These are phyloP conservation scores for Cryptotermes secundus DNA, from an alignment of 1,140 invertebrate genomes.

Conservation along the genomic window DNA sequence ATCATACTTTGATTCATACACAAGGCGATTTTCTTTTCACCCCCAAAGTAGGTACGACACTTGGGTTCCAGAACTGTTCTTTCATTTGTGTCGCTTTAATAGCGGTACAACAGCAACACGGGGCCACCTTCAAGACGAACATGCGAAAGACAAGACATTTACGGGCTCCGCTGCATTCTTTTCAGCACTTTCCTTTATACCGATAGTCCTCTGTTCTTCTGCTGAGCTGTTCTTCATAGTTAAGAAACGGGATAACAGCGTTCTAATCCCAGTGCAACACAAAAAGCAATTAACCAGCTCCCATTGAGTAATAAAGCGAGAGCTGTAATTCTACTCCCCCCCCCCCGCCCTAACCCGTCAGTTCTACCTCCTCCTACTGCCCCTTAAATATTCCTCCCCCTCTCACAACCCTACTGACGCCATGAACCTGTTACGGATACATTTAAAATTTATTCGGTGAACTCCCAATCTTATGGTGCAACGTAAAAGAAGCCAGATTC, in stretches of 20 bases:
- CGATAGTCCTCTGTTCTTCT: background rate
- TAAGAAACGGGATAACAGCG: background rate
- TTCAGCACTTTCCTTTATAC: background rate
- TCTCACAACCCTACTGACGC: background rate
- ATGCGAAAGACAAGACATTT: conserved; percentile 10
- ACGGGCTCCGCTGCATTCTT: conserved; percentile 23
- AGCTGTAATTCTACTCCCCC: background rate
- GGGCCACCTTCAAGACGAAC: background rate
- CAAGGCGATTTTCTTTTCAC: no score
- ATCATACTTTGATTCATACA: no score
- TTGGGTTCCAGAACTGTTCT: no score
- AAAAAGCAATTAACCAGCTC: conserved; percentile 26
- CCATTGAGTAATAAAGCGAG: conserved; percentile 25
- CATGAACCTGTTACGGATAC: conserved; percentile 1
- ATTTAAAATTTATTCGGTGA: conserved; percentile 20
- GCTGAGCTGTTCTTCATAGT: background rate
- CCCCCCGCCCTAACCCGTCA: background rate
- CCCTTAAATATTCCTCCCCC: background rate
- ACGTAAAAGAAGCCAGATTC: background rate
- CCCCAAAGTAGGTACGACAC: no score
- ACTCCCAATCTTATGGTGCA: conserved; percentile 1
- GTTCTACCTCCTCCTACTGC: background rate
- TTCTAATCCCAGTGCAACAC: conserved; percentile 27
- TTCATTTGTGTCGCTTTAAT: no score
- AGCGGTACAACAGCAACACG: background rate